Evolutionary conservation across 2,888 invertebrate species (phyloP).

Genomic region (Ypsolopha sequella): DNA sequence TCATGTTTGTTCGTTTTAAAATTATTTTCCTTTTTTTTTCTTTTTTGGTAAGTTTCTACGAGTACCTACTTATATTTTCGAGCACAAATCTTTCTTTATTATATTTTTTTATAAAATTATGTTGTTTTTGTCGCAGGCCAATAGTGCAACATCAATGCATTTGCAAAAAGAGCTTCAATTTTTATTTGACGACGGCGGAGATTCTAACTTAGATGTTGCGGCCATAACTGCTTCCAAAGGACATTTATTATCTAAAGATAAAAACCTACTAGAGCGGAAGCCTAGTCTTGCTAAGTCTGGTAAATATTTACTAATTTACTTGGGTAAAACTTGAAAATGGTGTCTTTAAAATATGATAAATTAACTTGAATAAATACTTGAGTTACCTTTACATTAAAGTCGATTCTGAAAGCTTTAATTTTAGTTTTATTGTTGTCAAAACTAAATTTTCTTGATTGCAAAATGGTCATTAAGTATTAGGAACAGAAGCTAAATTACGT

Average conservation of each 20-base stretch:
- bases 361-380: too few species aligned
- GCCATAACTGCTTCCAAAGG: constrained; percentile 36
- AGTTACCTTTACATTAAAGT: too few species aligned
- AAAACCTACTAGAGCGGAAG: constrained; percentile 26
- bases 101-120: background rate
- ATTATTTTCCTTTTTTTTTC: background rate
- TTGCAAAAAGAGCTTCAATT: constrained; percentile 15
- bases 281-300: constrained; percentile 2
- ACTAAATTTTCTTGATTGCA: too few species aligned
- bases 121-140: constrained; percentile 19
- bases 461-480: too few species aligned
- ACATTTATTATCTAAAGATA: constrained; percentile 42
- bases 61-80: constrained; percentile 4
- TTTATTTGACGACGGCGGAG: constrained; percentile 21
- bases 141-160: constrained; percentile 19
- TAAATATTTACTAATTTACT: background rate
- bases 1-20: background rate
- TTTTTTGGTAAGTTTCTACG: background rate
- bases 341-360: too few species aligned
- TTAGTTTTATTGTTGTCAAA: too few species aligned
- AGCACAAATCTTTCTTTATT: background rate
- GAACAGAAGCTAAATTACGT: too few species aligned
- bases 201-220: constrained; percentile 31
- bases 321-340: too few species aligned
- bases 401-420: too few species aligned